Evolutionary conservation across 2,113 vertebrate genomes (phyloP).

Genomic region (Paradisaea rubra): DNA sequence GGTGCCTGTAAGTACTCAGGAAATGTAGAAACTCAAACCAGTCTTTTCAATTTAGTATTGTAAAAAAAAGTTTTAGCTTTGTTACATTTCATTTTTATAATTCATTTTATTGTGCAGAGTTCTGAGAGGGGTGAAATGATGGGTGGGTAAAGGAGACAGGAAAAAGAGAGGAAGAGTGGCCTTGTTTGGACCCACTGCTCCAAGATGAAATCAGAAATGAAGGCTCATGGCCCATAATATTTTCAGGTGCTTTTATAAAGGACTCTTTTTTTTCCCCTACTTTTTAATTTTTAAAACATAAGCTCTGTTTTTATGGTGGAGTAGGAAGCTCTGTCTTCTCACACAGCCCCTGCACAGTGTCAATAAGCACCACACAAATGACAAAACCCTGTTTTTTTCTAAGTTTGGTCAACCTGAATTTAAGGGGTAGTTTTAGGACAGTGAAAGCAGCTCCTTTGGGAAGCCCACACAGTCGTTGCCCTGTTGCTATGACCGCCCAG

Average conservation of each 20-base stretch:
- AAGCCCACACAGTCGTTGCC: fast-evolving
- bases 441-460: not conserved
- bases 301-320: not conserved
- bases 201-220: not conserved
- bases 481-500: not conserved
- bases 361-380: not conserved
- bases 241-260: not conserved
- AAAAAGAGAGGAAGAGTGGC: not conserved
- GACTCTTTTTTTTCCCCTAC: not conserved
- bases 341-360: fast-evolving
- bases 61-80: not conserved
- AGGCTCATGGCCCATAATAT: not conserved
- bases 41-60: conserved; percentile 1
- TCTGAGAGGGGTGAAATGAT: not conserved
- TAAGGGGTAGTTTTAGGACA: not conserved
- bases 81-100: not conserved
- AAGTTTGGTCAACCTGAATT: not conserved
- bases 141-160: not conserved
- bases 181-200: not conserved
- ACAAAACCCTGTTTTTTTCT: not conserved
- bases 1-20: not conserved
- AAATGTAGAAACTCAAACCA: not conserved
- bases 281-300: not conserved
- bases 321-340: not conserved
- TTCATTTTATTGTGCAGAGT: not conserved